Evolutionary conservation across 1,140 invertebrate genomes (phyloP).

Genomic region (Patella vulgata): DNA sequence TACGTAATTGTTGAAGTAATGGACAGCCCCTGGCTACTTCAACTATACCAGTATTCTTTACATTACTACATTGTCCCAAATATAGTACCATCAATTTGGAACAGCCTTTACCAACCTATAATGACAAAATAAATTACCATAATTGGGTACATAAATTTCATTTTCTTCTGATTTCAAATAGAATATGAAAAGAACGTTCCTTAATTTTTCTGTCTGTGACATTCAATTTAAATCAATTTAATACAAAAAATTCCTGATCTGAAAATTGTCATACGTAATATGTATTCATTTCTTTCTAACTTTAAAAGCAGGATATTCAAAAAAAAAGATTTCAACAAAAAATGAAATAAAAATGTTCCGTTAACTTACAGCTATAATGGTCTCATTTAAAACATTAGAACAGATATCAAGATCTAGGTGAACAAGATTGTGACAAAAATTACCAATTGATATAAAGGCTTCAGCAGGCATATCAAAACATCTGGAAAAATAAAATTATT

Average conservation of each 20-base stretch:
- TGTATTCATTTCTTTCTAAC: too few species aligned
- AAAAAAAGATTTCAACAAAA: too few species aligned
- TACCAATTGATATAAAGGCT: constrained; percentile 18
- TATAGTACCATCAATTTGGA: constrained; percentile 17
- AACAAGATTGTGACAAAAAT: constrained; percentile 7
- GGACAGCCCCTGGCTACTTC: constrained; percentile 31
- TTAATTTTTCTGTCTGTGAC: too few species aligned
- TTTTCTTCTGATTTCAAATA: neutral
- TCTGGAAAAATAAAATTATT: constrained; percentile 15
- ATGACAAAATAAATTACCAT: neutral
- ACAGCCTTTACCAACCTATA: constrained; percentile 30
- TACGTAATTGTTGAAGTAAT: constrained; percentile 12
- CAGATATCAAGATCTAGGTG: constrained; percentile 27
- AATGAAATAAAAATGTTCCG: too few species aligned
- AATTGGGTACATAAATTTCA: neutral
- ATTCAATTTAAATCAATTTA: too few species aligned
- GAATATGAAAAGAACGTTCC: too few species aligned
- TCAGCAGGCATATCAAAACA: constrained; percentile 28
- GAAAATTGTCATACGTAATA: too few species aligned
- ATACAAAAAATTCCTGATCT: too few species aligned
- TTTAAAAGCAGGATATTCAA: too few species aligned
- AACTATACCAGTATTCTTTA: constrained; percentile 29
- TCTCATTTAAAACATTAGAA: constrained; percentile 22
- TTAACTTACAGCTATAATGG: constrained; percentile 19
- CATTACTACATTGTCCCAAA: constrained; percentile 31